These are phyloP conservation scores for Megaceryle maxima DNA, from an alignment of 2,113 vertebrate species.

Conservation along the genomic window DNA sequence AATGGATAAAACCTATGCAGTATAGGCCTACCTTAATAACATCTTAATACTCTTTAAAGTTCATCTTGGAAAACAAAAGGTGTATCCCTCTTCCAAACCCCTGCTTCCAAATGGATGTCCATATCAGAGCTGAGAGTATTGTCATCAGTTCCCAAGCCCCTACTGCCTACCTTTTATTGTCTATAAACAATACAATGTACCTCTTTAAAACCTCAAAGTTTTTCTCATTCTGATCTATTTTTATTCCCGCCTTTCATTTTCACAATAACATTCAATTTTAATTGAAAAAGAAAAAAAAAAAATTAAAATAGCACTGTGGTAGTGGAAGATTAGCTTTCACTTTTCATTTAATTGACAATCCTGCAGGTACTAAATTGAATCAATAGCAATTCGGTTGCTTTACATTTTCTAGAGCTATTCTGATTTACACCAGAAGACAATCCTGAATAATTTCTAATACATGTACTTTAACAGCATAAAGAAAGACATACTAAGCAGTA, in stretches of 20 bases:
- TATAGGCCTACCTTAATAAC: not conserved
- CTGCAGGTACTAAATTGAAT: not conserved
- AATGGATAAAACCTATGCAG: not conserved
- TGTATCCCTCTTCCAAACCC: not conserved
- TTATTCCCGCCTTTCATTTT: not conserved
- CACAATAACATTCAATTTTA: not conserved
- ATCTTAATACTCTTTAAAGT: not conserved
- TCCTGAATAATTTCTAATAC: not conserved
- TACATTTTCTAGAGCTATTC: not conserved
- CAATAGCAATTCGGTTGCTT: not conserved
- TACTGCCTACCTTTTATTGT: not conserved
- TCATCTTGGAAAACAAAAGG: not conserved
- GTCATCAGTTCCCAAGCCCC: not conserved
- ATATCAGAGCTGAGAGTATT: not conserved
- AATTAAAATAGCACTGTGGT: not conserved
- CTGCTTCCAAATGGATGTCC: not conserved
- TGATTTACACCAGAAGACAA: not conserved
- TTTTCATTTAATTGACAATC: conserved; percentile 18
- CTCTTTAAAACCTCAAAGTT: not conserved
- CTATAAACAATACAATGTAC: not conserved
- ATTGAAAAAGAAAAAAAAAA: not conserved
- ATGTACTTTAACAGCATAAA: not conserved
- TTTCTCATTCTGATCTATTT: not conserved
- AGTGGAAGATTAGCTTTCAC: not conserved
- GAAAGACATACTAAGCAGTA: not conserved